These are phyloP conservation scores for Drosophila planitibia DNA, from an alignment of 2,888 invertebrate genomes.

Conservation along the genomic window DNA sequence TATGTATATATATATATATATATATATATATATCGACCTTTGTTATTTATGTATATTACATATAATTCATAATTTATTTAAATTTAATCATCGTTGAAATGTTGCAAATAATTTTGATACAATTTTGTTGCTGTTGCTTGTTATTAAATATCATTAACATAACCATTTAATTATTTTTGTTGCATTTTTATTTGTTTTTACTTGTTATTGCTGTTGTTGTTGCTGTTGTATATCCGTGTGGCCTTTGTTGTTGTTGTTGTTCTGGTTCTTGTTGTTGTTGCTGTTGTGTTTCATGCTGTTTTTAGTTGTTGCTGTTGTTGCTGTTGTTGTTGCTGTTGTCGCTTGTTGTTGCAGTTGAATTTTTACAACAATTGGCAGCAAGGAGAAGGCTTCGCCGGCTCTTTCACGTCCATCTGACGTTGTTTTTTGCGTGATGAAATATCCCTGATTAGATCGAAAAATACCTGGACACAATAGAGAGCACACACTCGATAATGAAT, in stretches of 20 bases:
- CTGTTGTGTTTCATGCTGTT: slow-evolving; percentile 4
- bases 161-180: slow-evolving; percentile 33
- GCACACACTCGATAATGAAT: background rate
- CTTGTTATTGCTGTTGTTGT: slow-evolving; percentile 37
- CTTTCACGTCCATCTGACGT: slow-evolving; percentile 85
- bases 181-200: slow-evolving; percentile 9
- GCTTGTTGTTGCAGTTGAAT: slow-evolving; percentile 32
- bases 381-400: slow-evolving; percentile 85
- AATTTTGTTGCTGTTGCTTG: slow-evolving; percentile 24
- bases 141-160: slow-evolving; percentile 33
- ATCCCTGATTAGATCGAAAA: slow-evolving; percentile 86
- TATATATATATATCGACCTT: slow-evolving; percentile 11
- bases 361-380: slow-evolving; percentile 86
- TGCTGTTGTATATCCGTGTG: slow-evolving; percentile 24
- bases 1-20: background rate
- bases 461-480: slow-evolving; percentile 80
- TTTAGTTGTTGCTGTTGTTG: slow-evolving; percentile 10
- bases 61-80: slow-evolving; percentile 47
- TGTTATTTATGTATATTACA: slow-evolving; percentile 51
- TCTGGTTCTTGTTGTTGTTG: slow-evolving; percentile 35
- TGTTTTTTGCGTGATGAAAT: slow-evolving; percentile 86
- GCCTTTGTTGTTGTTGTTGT: slow-evolving; percentile 27
- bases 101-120: slow-evolving; percentile 53
- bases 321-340: slow-evolving; percentile 23
- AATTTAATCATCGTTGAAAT: slow-evolving; percentile 48